phyloP scores from a whole-genome alignment of 2,113 vertebrate genomes.

The Copsychus sechellarum region DNA sequence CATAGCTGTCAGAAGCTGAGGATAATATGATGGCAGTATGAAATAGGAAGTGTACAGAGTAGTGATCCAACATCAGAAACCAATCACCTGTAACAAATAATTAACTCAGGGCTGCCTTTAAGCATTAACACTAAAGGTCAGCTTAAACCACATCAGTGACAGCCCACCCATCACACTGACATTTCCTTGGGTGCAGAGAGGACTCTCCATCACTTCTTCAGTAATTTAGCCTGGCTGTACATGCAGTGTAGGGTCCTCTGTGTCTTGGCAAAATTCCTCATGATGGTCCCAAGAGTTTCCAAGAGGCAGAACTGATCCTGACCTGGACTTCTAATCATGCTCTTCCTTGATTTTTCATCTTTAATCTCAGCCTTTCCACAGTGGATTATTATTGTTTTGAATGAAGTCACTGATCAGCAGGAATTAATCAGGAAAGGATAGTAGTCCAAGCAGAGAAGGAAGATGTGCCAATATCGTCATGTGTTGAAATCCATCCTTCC shows the following conservation, averaged over 20 bases:
- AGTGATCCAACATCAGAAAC: background rate
- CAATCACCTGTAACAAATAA: background rate
- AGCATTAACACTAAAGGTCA: background rate
- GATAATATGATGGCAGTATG: background rate
- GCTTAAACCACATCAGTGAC: background rate
- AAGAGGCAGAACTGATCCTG: background rate
- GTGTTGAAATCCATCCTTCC: background rate
- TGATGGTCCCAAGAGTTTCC: background rate
- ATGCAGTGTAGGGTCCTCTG: background rate
- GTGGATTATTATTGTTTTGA: background rate
- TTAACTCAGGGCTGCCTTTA: background rate
- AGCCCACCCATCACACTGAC: background rate
- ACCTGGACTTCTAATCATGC: background rate
- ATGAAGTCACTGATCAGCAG: background rate
- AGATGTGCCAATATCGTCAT: background rate
- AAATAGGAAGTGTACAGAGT: background rate
- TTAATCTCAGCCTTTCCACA: background rate
- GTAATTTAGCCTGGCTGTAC: background rate
- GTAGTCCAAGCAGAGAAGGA: background rate
- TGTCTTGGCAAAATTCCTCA: background rate
- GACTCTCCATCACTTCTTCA: background rate
- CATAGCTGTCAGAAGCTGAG: background rate
- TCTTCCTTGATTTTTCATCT: background rate
- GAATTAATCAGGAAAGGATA: background rate
- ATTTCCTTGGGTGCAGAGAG: background rate